Percentiles rank a stretch among this genome's conserved stretches.
Conservation (phyloP, 1,140 invertebrate species). For the Drosophila setifemur region DNA sequence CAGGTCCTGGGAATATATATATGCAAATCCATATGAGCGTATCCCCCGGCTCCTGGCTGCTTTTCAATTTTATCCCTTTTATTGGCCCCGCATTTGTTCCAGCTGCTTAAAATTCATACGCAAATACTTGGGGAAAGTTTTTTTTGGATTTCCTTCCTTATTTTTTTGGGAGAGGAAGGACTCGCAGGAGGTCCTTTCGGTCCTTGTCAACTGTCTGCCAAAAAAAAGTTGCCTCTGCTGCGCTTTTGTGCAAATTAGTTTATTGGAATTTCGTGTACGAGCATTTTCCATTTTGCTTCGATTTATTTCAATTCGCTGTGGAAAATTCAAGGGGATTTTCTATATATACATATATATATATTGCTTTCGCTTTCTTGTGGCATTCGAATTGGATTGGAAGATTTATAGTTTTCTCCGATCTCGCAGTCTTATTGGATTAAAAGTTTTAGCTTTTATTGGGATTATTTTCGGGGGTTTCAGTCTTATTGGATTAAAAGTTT, state of each 20-base stretch:
- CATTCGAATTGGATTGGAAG: too few species aligned
- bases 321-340: too few species aligned
- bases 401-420: not conserved
- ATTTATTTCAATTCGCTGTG: slow-evolving; percentile 10
- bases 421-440: not conserved
- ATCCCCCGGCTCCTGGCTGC: slow-evolving; percentile 1
- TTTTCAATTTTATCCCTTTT: slow-evolving; percentile 80
- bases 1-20: not conserved
- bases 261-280: slow-evolving; percentile 81
- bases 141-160: too few species aligned
- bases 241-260: slow-evolving; percentile 78
- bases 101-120: slow-evolving; percentile 78
- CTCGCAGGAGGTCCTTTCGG: not conserved
- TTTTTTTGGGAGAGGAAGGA: too few species aligned
- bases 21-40: not conserved
- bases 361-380: too few species aligned
- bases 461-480: not conserved
- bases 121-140: slow-evolving; percentile 42
- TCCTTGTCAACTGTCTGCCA: slow-evolving; percentile 42
- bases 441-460: not conserved
- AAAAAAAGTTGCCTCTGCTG: slow-evolving; percentile 40
- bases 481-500: not conserved
- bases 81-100: slow-evolving; percentile 71
- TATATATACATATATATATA: too few species aligned
- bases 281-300: slow-evolving; percentile 45